phyloP scores from a whole-genome alignment of 2,888 invertebrate genomes.

The Eilema griseolum region DNA sequence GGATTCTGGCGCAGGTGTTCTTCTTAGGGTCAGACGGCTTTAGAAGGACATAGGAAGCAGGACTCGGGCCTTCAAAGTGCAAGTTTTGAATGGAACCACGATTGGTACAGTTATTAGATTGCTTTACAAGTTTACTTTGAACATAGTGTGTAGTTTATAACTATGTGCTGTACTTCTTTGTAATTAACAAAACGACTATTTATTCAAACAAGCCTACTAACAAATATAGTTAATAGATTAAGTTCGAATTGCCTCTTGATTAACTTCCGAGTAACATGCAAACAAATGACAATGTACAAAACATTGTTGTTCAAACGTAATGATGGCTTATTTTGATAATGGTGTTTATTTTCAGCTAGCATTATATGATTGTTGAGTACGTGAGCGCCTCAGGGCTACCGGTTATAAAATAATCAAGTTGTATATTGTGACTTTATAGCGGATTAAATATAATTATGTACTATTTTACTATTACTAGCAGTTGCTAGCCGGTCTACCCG shows the following conservation, averaged over 20 bases:
- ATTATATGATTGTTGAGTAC: conserved; percentile 7
- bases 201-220: not conserved
- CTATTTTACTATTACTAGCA: too few species aligned
- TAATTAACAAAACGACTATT: not conserved
- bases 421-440: not conserved
- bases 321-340: conserved; percentile 3
- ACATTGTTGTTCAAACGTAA: not conserved
- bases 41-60: too few species aligned
- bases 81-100: too few species aligned
- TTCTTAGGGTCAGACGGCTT: too few species aligned
- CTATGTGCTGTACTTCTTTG: not conserved
- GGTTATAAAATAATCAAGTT: conserved; percentile 10
- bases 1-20: too few species aligned
- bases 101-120: too few species aligned
- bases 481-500: not conserved
- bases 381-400: conserved; percentile 15
- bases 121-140: not conserved
- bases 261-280: not conserved
- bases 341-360: conserved; percentile 7
- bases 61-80: too few species aligned
- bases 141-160: not conserved
- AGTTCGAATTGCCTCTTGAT: not conserved
- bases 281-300: not conserved
- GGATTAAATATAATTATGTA: not conserved
- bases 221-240: conserved; percentile 2